Base-by-base conservation (phyloP, 2,888 invertebrate genomes). In the Lobophora halterata region DNA sequence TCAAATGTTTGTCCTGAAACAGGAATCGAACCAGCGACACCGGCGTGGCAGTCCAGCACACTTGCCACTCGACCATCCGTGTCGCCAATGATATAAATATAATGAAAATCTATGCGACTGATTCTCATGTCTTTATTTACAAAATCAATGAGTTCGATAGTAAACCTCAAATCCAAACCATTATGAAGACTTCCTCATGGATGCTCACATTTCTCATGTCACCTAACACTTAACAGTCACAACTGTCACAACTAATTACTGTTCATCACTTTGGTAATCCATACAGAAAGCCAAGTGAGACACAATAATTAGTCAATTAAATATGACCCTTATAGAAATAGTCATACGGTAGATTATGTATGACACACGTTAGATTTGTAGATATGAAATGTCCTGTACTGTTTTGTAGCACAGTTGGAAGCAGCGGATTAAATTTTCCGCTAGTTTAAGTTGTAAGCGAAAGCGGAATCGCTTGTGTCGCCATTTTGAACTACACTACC, bases 331-430 rank as follows among this genome's bases (percentile, higher is more conserved):
- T 69, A 61, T 45, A 16, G 1, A 7, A 20, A 43, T 45, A 25
- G 33, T 10, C 19, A 57, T 60, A 66, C 50, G n/a, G n/a, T n/a
- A 52, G 49, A 34, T 45, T 32, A 58, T 40, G 36, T 38, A n/a
- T 18, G 29, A 2, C 19, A 34, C 33, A 36, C 28, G 37, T 30
- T 49, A 55, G 61, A 61, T 63, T 61, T 55, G 60, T 59, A 64
- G 65, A 66, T 72, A 68, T 70, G 68, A 67, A 69, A 69, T 63
- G 63, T 59, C 61, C 58, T 58, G 57, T 53, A 58, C 64, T 68
- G 63, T 68, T 70, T 67, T 62, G 67, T 64, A 63, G 65, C 58
- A 44, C 53, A 58, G 65, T 54, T 50, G 49, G 61, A 58, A 58
- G 59, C 57, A 55, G 52, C 49, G 67, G 71, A 73, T 74, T 73